Evolutionary conservation across 2,888 invertebrate species (phyloP).

Genomic region (Hypselothyrea guttata): DNA sequence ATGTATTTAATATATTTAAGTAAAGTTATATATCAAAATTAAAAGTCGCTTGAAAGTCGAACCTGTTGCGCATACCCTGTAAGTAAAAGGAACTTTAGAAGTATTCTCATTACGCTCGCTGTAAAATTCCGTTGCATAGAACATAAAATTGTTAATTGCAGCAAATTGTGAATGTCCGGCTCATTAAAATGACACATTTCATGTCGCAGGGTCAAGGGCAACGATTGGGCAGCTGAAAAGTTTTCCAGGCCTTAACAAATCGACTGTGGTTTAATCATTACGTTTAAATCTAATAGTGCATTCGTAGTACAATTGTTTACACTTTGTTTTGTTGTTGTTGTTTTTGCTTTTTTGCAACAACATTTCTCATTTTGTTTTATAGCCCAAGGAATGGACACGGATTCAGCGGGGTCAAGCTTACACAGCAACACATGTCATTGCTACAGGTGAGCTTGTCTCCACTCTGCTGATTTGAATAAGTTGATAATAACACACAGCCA

Average conservation of each 20-base stretch:
- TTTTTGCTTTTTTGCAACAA: constrained; percentile 58
- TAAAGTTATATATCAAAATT: no score
- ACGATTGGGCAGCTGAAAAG: constrained; percentile 46
- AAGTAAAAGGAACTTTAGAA: no score
- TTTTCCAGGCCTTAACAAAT: constrained; percentile 41
- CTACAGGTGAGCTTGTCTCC: constrained; percentile 64
- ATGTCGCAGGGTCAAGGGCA: constrained; percentile 66
- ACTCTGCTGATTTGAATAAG: constrained; percentile 60
- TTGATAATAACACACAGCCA: constrained; percentile 55
- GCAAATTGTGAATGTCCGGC: constrained; percentile 25
- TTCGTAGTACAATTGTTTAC: constrained; percentile 38
- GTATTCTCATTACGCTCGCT: neutral
- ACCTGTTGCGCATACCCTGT: neutral
- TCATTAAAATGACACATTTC: constrained; percentile 55
- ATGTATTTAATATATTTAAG: no score
- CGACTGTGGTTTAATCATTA: constrained; percentile 64
- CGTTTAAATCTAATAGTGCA: constrained; percentile 67
- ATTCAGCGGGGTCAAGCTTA: constrained; percentile 50
- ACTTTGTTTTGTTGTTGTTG: constrained; percentile 20
- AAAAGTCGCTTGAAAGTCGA: neutral
- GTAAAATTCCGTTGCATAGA: constrained; percentile 35
- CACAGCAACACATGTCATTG: constrained; percentile 70
- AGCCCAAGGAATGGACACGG: constrained; percentile 27
- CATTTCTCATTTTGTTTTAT: constrained; percentile 77
- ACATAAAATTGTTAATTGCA: constrained; percentile 28